Evolutionary conservation across 2,113 vertebrate species (phyloP).

Genomic region (Eulemur macaco): DNA sequence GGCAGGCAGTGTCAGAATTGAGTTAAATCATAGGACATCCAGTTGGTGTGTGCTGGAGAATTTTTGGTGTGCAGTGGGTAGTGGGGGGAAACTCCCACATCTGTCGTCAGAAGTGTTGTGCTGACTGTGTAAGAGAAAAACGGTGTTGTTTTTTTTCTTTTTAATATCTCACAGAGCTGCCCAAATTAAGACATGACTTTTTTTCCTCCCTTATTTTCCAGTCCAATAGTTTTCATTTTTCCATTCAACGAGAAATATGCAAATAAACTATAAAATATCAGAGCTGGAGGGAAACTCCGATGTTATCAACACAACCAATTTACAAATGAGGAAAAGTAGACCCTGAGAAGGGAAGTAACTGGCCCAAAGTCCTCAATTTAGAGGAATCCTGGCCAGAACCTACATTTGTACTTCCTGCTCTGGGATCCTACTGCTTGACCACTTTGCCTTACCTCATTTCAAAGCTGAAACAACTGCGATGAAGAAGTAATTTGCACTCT

Average conservation of each 20-base stretch:
- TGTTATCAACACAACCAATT: not conserved
- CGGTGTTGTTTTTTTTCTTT: not conserved
- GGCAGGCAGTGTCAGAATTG: not conserved
- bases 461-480: not conserved
- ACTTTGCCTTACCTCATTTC: not conserved
- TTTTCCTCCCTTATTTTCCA: not conserved
- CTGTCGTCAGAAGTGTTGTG: not conserved
- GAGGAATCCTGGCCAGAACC: not conserved
- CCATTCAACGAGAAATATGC: conserved; percentile 21
- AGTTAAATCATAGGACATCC: not conserved
- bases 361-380: not conserved
- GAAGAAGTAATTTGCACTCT: not conserved
- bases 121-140: not conserved
- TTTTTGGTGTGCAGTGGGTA: not conserved
- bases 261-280: conserved; percentile 33
- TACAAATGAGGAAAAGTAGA: not conserved
- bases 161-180: not conserved
- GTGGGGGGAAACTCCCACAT: not conserved
- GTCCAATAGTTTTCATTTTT: not conserved
- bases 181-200: not conserved
- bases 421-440: not conserved
- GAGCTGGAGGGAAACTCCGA: not conserved
- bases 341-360: not conserved
- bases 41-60: not conserved
- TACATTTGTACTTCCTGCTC: not conserved